Evolutionary conservation across 2,797 vertebrate species (phyloP).

Genomic region (Arrhamphus sclerolepis): DNA sequence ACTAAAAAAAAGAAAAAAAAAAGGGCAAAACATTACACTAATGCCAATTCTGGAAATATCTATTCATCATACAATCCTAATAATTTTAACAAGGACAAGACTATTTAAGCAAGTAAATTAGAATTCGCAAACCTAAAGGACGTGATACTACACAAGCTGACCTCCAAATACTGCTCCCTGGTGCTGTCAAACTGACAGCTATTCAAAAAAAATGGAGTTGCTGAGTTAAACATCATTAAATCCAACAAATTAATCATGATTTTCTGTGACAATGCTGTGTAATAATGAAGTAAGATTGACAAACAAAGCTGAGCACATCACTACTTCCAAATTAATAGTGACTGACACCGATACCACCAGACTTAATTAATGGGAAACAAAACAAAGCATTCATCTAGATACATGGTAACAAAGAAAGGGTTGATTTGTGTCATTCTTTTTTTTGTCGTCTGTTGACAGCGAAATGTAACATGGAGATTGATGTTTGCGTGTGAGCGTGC

Average conservation of each 20-base stretch:
- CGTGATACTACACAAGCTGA: slow-evolving; percentile 15
- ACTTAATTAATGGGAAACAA: slow-evolving; percentile 77
- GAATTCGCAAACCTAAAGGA: slow-evolving; percentile 39
- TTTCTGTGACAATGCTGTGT: slow-evolving; percentile 68
- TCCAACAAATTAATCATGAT: slow-evolving; percentile 77
- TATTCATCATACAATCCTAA: slow-evolving; percentile 22
- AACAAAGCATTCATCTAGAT: slow-evolving; percentile 74
- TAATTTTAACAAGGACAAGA: slow-evolving; percentile 43
- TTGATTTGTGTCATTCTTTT: slow-evolving; percentile 59
- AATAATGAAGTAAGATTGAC: slow-evolving; percentile 74
- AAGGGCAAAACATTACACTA: too few species aligned
- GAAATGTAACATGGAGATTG: slow-evolving; percentile 68
- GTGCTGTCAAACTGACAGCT: slow-evolving; percentile 61
- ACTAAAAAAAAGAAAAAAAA: not conserved
- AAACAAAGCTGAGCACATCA: slow-evolving; percentile 66
- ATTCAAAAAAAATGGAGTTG: slow-evolving; percentile 48
- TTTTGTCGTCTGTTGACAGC: slow-evolving; percentile 67
- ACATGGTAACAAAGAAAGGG: slow-evolving; percentile 66
- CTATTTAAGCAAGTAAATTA: slow-evolving; percentile 39
- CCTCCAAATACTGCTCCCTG: slow-evolving; percentile 47
- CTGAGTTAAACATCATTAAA: slow-evolving; percentile 73
- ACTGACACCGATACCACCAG: slow-evolving; percentile 72
- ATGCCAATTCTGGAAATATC: slow-evolving; percentile 6
- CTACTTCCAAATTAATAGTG: slow-evolving; percentile 74
- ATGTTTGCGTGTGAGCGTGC: slow-evolving; percentile 37